Conservation (phyloP, 2,113 vertebrate species). For the Pomatorhinus ruficollis region DNA sequence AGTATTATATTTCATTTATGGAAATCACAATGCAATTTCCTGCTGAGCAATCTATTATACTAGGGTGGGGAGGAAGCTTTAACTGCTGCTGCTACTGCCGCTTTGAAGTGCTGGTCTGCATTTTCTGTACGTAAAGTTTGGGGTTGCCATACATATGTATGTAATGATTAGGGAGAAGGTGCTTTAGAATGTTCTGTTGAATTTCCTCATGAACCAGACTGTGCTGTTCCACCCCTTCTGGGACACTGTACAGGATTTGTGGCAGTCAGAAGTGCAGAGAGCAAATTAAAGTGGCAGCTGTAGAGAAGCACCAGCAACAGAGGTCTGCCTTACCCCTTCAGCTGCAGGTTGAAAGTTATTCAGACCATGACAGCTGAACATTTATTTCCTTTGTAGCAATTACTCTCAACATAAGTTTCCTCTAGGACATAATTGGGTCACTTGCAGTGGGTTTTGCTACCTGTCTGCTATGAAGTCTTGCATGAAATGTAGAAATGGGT, state of each 20-base stretch:
- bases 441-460: neutral
- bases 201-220: neutral
- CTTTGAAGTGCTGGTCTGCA: neutral
- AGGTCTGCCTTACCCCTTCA: neutral
- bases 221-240: constrained; percentile 12
- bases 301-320: neutral
- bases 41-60: neutral
- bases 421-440: neutral
- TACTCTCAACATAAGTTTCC: neutral
- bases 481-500: neutral
- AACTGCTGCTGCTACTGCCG: neutral
- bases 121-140: neutral
- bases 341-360: neutral
- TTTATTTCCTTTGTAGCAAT: neutral
- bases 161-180: neutral
- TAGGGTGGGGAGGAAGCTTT: neutral
- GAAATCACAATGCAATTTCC: neutral
- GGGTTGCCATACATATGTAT: neutral
- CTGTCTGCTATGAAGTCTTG: neutral
- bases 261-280: neutral
- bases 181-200: neutral
- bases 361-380: neutral
- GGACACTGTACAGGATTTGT: neutral
- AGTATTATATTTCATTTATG: constrained; percentile 8
- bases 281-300: neutral